Conservation (phyloP, 2,888 invertebrate genomes). For the Trissoscelio sp. region DNA sequence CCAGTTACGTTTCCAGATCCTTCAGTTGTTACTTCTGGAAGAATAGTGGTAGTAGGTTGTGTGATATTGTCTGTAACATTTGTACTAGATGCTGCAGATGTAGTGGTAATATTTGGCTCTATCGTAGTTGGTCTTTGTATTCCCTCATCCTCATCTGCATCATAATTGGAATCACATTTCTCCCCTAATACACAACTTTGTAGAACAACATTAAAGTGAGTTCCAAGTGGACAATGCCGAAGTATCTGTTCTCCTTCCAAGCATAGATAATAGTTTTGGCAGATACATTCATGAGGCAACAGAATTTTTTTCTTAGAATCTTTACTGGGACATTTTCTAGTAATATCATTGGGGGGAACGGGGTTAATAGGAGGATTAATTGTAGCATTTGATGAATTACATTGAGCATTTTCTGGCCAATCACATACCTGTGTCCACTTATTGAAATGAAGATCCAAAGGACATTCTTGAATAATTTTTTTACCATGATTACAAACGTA, state of each 20-base stretch:
- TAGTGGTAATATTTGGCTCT: too few relatives aligned
- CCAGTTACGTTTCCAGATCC: too few relatives aligned
- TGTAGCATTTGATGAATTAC: slow-evolving; percentile 27
- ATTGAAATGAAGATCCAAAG: slow-evolving; percentile 70
- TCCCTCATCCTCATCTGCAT: too few relatives aligned
- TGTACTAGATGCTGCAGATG: too few relatives aligned
- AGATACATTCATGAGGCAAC: slow-evolving; percentile 35
- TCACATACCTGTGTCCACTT: slow-evolving; percentile 70
- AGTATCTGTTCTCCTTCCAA: slow-evolving; percentile 61
- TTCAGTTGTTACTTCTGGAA: too few relatives aligned
- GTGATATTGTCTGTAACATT: too few relatives aligned
- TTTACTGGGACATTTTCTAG: neutral
- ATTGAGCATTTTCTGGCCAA: slow-evolving; percentile 66
- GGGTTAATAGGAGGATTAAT: neutral
- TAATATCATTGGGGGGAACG: neutral
- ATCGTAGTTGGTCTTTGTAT: too few relatives aligned
- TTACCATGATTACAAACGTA: slow-evolving; percentile 71
- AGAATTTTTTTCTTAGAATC: slow-evolving; percentile 25
- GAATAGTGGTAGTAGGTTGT: too few relatives aligned
- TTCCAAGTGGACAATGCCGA: slow-evolving; percentile 65
- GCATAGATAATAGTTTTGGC: slow-evolving; percentile 73
- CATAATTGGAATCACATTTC: slow-evolving; percentile 11
- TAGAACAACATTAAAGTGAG: slow-evolving; percentile 62
- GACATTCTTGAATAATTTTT: slow-evolving; percentile 66
- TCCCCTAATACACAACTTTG: slow-evolving; percentile 12